Percentiles rank a stretch among this genome's conserved stretches.
Conservation (phyloP, 1,140 invertebrate species). For the Drosophila burlai region DNA sequence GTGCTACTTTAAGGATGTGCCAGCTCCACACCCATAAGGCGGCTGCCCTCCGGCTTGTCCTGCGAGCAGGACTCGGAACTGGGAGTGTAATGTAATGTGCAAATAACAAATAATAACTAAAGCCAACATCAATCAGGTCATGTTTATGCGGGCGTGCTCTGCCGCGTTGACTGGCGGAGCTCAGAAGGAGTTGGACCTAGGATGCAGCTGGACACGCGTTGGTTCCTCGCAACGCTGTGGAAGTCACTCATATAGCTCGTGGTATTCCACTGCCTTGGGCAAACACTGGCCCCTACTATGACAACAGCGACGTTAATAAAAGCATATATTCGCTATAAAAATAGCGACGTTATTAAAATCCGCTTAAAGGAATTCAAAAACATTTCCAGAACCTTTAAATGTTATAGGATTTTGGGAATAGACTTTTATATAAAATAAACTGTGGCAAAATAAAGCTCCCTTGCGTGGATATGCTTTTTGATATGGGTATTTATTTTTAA, state of each 20-base stretch:
- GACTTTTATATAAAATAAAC: background rate
- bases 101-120: conserved; percentile 71
- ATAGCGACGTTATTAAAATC: conserved; percentile 1
- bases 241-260: conserved; percentile 17
- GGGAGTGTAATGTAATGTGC: conserved; percentile 44
- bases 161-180: background rate
- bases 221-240: conserved; percentile 4
- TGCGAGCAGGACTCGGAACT: background rate
- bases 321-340: background rate
- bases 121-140: conserved; percentile 71
- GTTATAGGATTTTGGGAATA: too few relatives aligned
- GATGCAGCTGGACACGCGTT: conserved; percentile 24
- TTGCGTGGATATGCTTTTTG: background rate
- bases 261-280: conserved; percentile 16
- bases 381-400: background rate
- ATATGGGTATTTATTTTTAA: background rate
- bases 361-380: background rate
- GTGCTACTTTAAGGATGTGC: conserved; percentile 34
- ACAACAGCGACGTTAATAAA: conserved; percentile 13
- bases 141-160: conserved; percentile 62
- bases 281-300: background rate
- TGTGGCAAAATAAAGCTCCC: background rate
- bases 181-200: background rate
- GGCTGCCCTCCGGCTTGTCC: conserved; percentile 8
- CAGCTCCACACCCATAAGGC: conserved; percentile 30